Conservation (phyloP, 2,888 invertebrate species). For the Listrodromus nycthemerus region DNA sequence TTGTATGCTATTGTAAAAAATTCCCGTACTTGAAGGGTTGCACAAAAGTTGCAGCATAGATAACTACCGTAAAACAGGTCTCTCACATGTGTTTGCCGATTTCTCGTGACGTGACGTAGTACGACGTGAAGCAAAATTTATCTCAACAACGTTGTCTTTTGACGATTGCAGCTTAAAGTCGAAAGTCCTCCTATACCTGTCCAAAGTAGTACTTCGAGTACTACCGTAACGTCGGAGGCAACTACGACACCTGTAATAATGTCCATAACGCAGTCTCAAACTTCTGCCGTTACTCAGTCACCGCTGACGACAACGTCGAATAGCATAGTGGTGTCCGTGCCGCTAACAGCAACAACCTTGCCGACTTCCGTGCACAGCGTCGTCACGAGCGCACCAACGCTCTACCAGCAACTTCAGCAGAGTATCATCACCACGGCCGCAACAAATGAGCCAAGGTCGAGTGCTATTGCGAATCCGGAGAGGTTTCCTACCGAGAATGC, state of each 20-base stretch:
- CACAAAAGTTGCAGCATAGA: too few species aligned
- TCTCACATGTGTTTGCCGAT: background rate
- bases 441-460: slow-evolving; percentile 72
- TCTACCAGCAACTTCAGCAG: slow-evolving; percentile 83
- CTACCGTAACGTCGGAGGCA: slow-evolving; percentile 75
- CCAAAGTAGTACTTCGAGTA: slow-evolving; percentile 73
- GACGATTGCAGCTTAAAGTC: slow-evolving; percentile 75
- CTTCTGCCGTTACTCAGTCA: slow-evolving; percentile 76
- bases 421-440: slow-evolving; percentile 78
- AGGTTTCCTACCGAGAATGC: slow-evolving; percentile 82
- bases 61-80: background rate
- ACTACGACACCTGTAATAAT: slow-evolving; percentile 81
- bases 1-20: too few species aligned
- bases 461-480: slow-evolving; percentile 83
- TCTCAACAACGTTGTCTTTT: background rate
- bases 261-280: slow-evolving; percentile 80
- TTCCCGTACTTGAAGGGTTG: too few species aligned
- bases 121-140: slow-evolving; percentile 26
- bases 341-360: slow-evolving; percentile 86
- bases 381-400: slow-evolving; percentile 80
- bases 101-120: background rate
- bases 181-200: slow-evolving; percentile 76
- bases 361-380: slow-evolving; percentile 77
- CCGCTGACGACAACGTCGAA: slow-evolving; percentile 81
- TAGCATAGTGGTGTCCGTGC: slow-evolving; percentile 88